Evolutionary conservation across 2,888 invertebrate species (phyloP), one percentile per base, ranked within the genome.

Genomic region (Crossocerus cetratus): DNA sequence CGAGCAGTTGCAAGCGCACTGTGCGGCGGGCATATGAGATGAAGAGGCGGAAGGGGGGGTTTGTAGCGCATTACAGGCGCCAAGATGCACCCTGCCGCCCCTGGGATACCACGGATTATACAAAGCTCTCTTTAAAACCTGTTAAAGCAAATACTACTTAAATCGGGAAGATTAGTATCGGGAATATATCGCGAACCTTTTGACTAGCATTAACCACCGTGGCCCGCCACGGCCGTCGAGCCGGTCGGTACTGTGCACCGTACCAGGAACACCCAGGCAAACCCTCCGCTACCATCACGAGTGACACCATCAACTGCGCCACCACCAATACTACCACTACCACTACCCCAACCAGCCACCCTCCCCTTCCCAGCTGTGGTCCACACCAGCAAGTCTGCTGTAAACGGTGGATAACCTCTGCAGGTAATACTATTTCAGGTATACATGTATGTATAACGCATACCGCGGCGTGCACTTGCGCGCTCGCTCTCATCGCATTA

Each of bases 71-170:
- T 32, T 21, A 32, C 14, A 22, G 1, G 21, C 13, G 22, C 45
- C 32, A 32, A 32, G 32, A 4, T 32, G 11, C 32, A 32, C 8
- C 32, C 32, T 8, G 5, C 32, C 11, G 11, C 8, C 32, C 11
- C 32, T 8, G 32, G 8, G 32, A 11, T 32, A 32, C 8, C 32
- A 79, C 65, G 77, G 80, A 86, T 82, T 80, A 71, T 78, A 73
- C 77, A 79, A 80, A 79, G 49, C 73, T 82, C 78, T 74, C 72
- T 82, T 79, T 77, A 78, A 86, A 87, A 86, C 85, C 83, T 81
- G 83, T 81, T 84, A 81, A 80, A 82, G 81, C 75, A 83, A 83
- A 83, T 86, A 84, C 87, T 85, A 87, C 86, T 86, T 85, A 86
- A 85, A 87, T 86, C 77, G 73, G 67, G 65, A 60, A 69, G 67